phyloP scores from a whole-genome alignment of 2,113 vertebrate genomes.

The Solenodon paradoxus region DNA sequence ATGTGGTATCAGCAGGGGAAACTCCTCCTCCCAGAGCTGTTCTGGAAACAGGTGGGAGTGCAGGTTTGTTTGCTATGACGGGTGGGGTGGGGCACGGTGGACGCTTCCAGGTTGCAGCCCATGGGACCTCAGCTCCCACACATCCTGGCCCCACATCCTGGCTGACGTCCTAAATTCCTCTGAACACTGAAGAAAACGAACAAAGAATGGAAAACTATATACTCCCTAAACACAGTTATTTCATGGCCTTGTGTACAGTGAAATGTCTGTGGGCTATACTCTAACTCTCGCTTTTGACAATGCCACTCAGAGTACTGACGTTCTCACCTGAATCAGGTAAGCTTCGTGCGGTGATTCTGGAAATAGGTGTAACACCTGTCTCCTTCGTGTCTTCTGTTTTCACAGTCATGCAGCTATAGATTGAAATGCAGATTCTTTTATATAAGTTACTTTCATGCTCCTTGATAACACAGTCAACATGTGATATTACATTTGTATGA shows the following conservation, averaged over 20 bases:
- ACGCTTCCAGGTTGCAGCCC: too few species aligned
- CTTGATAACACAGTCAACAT: neutral
- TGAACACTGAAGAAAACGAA: neutral
- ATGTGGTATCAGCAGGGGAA: neutral
- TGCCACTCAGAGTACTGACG: too few species aligned
- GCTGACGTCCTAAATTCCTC: neutral
- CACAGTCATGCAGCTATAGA: neutral
- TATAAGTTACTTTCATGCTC: neutral
- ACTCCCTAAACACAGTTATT: neutral
- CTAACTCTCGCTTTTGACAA: neutral
- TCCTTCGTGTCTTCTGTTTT: neutral
- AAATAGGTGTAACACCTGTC: neutral
- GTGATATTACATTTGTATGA: neutral
- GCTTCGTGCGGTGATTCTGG: accelerated
- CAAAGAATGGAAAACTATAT: neutral
- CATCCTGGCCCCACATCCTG: neutral
- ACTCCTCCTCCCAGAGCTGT: accelerated
- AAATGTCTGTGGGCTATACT: neutral
- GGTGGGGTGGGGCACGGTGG: accelerated
- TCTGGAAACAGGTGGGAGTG: neutral
- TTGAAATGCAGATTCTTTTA: neutral
- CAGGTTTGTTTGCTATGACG: neutral
- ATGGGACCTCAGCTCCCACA: too few species aligned
- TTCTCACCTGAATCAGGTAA: too few species aligned
- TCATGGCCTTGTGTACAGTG: neutral